These are phyloP conservation scores for Dyspetes luteomarginatus DNA, from an alignment of 2,888 invertebrate species.

Conservation along the genomic window DNA sequence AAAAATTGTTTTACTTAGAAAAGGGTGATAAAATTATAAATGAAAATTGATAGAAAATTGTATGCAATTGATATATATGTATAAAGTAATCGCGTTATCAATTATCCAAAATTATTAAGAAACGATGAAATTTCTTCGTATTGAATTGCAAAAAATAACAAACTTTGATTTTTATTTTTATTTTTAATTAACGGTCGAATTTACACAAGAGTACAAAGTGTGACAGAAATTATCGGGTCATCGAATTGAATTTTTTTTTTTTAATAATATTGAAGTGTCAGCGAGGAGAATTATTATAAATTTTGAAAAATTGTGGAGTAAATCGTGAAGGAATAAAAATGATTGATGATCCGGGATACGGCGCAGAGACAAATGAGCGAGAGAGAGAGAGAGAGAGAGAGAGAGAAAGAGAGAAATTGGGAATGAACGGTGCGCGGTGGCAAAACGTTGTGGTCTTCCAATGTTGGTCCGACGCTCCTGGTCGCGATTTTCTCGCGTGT, in stretches of 20 bases:
- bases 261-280: not conserved
- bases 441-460: not conserved
- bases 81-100: too few species aligned
- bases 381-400: not conserved
- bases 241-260: too few species aligned
- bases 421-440: not conserved
- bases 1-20: not conserved
- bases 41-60: not conserved
- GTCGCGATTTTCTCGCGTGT: conserved; percentile 21
- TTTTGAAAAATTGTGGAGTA: too few species aligned
- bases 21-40: not conserved
- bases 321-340: not conserved
- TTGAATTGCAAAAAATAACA: too few species aligned
- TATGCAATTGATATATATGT: too few species aligned
- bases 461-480: conserved; percentile 2
- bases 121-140: too few species aligned
- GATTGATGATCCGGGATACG: not conserved
- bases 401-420: not conserved
- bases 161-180: too few species aligned
- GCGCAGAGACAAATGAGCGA: not conserved
- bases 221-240: too few species aligned
- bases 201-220: too few species aligned
- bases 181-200: too few species aligned
- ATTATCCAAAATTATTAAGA: too few species aligned
- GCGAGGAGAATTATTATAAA: too few species aligned